Evolutionary conservation across 2,797 vertebrate genomes (phyloP).

Genomic region (Pagetopsis macropterus): DNA sequence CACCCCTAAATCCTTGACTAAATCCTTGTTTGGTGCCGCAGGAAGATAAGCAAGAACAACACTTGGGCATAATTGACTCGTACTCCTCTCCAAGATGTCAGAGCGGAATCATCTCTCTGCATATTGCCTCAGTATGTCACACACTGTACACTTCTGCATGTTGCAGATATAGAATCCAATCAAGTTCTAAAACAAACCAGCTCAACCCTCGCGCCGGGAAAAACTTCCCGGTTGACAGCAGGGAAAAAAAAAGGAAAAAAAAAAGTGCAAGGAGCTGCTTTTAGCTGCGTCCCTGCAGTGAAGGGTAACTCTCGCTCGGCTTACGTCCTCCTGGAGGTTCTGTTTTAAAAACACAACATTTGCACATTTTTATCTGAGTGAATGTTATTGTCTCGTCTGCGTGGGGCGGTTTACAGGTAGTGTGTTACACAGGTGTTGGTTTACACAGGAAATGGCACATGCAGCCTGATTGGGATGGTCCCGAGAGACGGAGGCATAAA

Average conservation of each 20-base stretch:
- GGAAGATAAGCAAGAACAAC: slow-evolving; percentile 87
- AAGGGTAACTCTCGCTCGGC: slow-evolving; percentile 60
- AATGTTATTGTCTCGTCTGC: slow-evolving; percentile 76
- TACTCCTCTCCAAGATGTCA: slow-evolving; percentile 84
- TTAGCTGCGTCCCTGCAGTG: slow-evolving; percentile 56
- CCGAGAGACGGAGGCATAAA: slow-evolving; percentile 78
- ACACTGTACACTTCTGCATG: slow-evolving; percentile 77
- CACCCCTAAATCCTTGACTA: slow-evolving; percentile 87
- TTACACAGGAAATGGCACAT: slow-evolving; percentile 84
- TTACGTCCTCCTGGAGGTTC: slow-evolving; percentile 69
- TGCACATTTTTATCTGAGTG: slow-evolving; percentile 75
- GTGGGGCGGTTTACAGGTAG: slow-evolving; percentile 82
- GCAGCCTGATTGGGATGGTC: slow-evolving; percentile 81
- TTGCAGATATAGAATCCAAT: slow-evolving; percentile 83
- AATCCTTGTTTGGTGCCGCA: slow-evolving; percentile 86
- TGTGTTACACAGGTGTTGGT: slow-evolving; percentile 84
- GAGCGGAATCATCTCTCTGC: slow-evolving; percentile 81
- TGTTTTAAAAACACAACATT: slow-evolving; percentile 77
- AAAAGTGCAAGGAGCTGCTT: slow-evolving; percentile 62
- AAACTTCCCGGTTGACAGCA: slow-evolving; percentile 72
- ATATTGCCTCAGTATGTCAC: slow-evolving; percentile 80
- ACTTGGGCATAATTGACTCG: slow-evolving; percentile 86
- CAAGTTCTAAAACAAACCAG: slow-evolving; percentile 81
- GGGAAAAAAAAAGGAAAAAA: slow-evolving; percentile 16
- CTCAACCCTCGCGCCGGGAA: slow-evolving; percentile 52